Evolutionary conservation across 1,140 invertebrate genomes (phyloP), one percentile per base, ranked within the genome.

Genomic region (Ceratosolen fusciceps): DNA sequence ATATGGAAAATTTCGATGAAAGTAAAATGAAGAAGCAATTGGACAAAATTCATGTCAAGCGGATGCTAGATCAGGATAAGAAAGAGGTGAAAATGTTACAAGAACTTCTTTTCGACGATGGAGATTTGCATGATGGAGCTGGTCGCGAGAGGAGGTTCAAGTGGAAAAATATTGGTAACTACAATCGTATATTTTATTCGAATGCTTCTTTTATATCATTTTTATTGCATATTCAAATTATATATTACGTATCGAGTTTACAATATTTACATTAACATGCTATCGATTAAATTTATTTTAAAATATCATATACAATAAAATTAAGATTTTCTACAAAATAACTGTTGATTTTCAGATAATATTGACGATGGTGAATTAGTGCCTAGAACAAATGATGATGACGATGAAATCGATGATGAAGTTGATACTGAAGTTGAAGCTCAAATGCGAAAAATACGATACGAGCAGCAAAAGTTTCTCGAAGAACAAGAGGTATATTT

Each of bases 61-160:
- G 94, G 82, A 84, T 96, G 12, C 85, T 96, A 43, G 96, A 97
- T 87, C 94, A 97, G 83, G 96, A 98, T 88, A 94, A 96, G 68
- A 90, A 94, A 47, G 93, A 96, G 84, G 92, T 98, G 5, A 92
- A 93, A 83, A 84, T 96, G 54, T 88, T 96, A 0, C 94, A 98
- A 86, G 96, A 97, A 85, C 88, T 96, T 83, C 91, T 96, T 62
- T 92, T 98, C 21, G 96, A 96, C 85, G 96, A 97, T 87, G 96
- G 96, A 0, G 96, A 98, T 87, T 90, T 98, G 58, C 94, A 96
- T 0, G 93, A 94, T 74, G 94, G 93, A 19, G 91, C 89, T 16
- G 93, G 93, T 31, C 90, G 96, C 19, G 92, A 95, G 82, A 91
- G 96, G 68, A 94, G 94, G 83, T 97, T 97, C 86, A 92, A 92